Conservation (phyloP, 2,888 invertebrate genomes). For the Apamea anceps region DNA sequence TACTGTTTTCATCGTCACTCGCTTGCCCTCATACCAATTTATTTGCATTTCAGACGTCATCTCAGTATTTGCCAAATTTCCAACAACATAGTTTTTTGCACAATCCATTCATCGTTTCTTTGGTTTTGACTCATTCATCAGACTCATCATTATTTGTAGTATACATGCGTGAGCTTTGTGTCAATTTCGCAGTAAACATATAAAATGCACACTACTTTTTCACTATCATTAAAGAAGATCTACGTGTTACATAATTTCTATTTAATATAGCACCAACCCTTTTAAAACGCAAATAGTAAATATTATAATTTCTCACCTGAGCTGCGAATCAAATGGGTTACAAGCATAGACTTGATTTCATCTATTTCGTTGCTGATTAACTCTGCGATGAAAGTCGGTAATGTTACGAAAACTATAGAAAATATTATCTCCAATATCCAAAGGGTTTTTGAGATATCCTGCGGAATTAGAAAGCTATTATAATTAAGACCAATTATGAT, state of each 20-base stretch:
- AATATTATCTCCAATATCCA: background rate
- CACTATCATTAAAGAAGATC: too few species aligned
- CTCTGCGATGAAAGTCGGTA: conserved; percentile 7
- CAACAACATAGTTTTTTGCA: background rate
- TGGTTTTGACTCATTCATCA: too few species aligned
- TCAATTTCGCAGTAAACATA: too few species aligned
- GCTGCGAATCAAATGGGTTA: conserved; percentile 8
- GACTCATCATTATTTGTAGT: background rate
- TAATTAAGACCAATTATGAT: background rate
- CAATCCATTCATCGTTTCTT: background rate
- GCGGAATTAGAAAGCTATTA: background rate
- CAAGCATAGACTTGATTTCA: conserved; percentile 23
- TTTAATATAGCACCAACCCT: too few species aligned
- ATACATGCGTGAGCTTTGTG: too few species aligned
- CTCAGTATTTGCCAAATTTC: background rate
- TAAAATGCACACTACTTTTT: too few species aligned
- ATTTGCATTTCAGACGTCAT: background rate
- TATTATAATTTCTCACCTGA: conserved; percentile 9
- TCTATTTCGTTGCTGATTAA: conserved; percentile 9
- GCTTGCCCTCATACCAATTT: background rate
- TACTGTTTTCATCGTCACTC: background rate
- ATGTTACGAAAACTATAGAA: background rate
- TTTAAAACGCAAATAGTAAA: too few species aligned
- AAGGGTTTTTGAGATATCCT: background rate
- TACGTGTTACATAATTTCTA: too few species aligned